These are phyloP conservation scores for Fragariocoptes setiger DNA, from an alignment of 1,140 invertebrate species.

Conservation along the genomic window DNA sequence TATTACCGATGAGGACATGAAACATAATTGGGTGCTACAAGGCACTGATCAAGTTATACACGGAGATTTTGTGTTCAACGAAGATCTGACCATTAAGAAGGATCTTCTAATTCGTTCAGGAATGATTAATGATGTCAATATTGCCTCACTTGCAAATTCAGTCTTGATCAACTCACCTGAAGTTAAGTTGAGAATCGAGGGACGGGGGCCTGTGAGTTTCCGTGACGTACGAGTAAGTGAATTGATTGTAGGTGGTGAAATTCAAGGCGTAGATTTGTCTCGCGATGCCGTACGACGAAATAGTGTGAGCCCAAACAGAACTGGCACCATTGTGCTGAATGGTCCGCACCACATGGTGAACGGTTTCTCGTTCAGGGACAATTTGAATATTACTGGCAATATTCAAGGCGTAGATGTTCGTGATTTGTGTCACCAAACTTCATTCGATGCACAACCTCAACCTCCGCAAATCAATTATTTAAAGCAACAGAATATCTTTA, in stretches of 20 bases:
- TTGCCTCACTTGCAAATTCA: constrained; percentile 1
- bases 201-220: constrained; percentile 4
- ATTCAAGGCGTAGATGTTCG: constrained; percentile 6
- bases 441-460: not conserved
- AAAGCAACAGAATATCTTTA: too few species aligned
- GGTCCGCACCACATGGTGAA: constrained; percentile 6
- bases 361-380: constrained; percentile 2
- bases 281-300: constrained; percentile 6
- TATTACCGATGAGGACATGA: constrained; percentile 5
- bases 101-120: constrained; percentile 3
- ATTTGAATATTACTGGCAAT: constrained; percentile 5
- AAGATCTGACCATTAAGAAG: not conserved
- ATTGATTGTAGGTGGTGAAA: constrained; percentile 1
- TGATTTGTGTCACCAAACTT: constrained; percentile 7
- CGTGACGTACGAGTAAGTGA: not conserved
- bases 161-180: not conserved
- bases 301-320: not conserved
- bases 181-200: not conserved
- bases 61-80: constrained; percentile 4
- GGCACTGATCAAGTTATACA: constrained; percentile 5
- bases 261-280: constrained; percentile 9
- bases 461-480: too few species aligned
- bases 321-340: constrained; percentile 4
- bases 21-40: constrained; percentile 9
- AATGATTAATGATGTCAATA: constrained; percentile 7